Percentiles rank a stretch among this genome's conserved stretches.
Evolutionary conservation across 2,888 invertebrate species (phyloP).

Genomic region (Pachymerium ferrugineum): DNA sequence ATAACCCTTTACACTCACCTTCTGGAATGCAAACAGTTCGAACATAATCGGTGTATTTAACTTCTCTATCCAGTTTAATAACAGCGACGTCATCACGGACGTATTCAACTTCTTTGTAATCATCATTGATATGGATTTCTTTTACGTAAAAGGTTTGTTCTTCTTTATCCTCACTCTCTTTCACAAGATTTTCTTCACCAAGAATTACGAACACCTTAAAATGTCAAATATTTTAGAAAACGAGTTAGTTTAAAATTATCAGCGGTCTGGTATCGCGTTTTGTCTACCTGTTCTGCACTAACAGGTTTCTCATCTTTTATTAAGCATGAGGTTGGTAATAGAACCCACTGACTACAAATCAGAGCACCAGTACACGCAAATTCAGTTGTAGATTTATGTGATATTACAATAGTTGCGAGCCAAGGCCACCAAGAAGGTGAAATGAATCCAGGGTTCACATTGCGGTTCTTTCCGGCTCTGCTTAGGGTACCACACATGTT

Average conservation of each 20-base stretch:
- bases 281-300: not conserved
- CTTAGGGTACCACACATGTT: not conserved
- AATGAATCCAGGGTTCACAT: not conserved
- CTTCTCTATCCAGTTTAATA: not conserved
- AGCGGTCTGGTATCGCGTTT: not conserved
- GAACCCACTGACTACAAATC: not conserved
- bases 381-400: not conserved
- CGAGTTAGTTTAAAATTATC: not conserved
- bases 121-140: not conserved
- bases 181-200: not conserved
- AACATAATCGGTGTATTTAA: not conserved
- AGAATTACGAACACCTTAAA: not conserved
- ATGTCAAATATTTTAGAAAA: not conserved
- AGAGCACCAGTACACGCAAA: not conserved
- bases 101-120: not conserved
- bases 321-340: not conserved
- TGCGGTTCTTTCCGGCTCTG: not conserved
- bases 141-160: not conserved
- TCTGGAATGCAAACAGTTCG: not conserved
- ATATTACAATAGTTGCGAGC: not conserved
- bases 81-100: not conserved
- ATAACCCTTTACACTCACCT: no score
- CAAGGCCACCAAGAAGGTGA: not conserved
- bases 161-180: not conserved
- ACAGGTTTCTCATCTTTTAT: not conserved